Conservation (phyloP, 2,888 invertebrate species). For the Drepanosiphum platanoidis region DNA sequence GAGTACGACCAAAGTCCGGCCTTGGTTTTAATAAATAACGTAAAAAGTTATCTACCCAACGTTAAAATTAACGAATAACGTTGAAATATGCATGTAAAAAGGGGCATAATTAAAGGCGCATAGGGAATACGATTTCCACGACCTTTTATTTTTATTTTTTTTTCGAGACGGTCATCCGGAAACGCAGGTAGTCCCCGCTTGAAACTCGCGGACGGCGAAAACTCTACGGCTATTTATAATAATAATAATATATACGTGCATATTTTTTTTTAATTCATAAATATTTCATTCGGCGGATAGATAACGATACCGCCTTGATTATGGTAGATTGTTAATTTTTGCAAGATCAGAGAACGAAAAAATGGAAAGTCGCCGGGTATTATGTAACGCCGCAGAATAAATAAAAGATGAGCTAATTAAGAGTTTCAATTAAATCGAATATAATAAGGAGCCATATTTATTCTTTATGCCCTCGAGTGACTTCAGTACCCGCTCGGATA, state of each 20-base stretch:
- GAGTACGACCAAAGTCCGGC: too few relatives aligned
- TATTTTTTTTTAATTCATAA: background rate
- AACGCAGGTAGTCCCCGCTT: background rate
- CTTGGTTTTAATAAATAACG: too few relatives aligned
- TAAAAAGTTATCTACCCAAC: too few relatives aligned
- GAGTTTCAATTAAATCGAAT: background rate
- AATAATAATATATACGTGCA: background rate
- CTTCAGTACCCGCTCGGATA: too few relatives aligned
- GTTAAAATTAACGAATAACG: too few relatives aligned
- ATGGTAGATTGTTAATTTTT: background rate
- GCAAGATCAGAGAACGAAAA: background rate
- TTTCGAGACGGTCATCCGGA: background rate
- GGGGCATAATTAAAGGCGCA: background rate
- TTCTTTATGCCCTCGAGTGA: background rate
- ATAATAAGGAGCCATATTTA: background rate
- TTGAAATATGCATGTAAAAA: too few relatives aligned
- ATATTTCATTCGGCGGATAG: background rate
- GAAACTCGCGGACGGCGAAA: background rate
- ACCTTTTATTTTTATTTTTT: background rate
- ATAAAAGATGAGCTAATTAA: slow-evolving; percentile 8
- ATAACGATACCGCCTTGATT: too few relatives aligned
- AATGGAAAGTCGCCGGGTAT: background rate
- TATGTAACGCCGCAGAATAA: slow-evolving; percentile 1
- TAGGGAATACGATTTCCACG: background rate
- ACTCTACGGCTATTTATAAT: background rate